Conservation (phyloP, 2,888 invertebrate genomes). For the Leptarthrus brevirostris region DNA sequence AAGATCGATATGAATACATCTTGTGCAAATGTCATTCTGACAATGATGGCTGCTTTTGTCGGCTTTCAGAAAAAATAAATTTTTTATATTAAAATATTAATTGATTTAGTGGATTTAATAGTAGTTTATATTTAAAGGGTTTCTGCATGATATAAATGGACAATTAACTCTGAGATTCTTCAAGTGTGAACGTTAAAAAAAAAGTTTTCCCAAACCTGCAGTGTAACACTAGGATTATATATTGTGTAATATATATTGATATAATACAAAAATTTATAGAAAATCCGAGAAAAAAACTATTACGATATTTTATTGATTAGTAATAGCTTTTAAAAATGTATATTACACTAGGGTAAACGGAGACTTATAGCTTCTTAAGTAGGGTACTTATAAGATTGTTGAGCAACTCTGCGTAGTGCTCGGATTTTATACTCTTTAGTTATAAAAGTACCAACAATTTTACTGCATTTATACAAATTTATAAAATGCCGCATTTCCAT, state of each 20-base stretch:
- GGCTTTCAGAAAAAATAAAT: constrained; percentile 35
- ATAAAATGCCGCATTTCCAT: constrained; percentile 3
- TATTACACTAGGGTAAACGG: too few relatives aligned
- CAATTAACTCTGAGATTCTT: too few relatives aligned
- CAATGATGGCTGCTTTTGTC: constrained; percentile 51
- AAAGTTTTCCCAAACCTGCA: too few relatives aligned
- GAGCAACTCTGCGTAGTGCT: not conserved
- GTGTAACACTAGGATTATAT: not conserved
- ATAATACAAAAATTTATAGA: too few relatives aligned
- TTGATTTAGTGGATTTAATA: not conserved
- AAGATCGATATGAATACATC: constrained; percentile 9
- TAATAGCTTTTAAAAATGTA: too few relatives aligned
- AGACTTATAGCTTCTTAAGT: too few relatives aligned
- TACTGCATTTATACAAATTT: constrained; percentile 1
- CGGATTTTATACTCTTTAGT: too few relatives aligned
- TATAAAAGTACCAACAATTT: not conserved
- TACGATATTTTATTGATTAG: too few relatives aligned
- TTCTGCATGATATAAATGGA: not conserved
- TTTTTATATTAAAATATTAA: not conserved
- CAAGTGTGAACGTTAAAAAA: too few relatives aligned
- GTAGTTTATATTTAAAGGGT: not conserved
- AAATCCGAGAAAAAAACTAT: too few relatives aligned
- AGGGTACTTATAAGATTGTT: not conserved
- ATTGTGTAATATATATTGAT: constrained; percentile 25
- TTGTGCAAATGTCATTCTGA: constrained; percentile 51